Base-by-base conservation (phyloP, 2,888 invertebrate genomes). In the Globia sparganii region DNA sequence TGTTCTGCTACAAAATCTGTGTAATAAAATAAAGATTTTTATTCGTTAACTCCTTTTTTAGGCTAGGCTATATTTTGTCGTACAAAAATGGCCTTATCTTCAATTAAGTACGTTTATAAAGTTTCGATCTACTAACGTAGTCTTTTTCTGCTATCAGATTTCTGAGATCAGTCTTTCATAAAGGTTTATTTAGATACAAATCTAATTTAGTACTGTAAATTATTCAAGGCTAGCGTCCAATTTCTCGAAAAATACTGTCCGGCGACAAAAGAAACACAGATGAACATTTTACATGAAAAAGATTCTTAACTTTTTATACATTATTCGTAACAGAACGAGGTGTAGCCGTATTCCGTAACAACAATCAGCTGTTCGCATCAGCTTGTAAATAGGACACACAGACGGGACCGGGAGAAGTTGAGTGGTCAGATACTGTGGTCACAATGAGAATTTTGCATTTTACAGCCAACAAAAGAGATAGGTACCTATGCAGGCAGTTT, bases 291-390 rank as follows among this genome's bases (percentile, higher is more conserved):
- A 67, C 65, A 64, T 72, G 28, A 78, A 68, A 74, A 73, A 71
- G 56, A 71, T 59, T 83, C 72, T 64, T 77, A 82, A 83, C 69
- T 72, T 83, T 72, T 83, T 64, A 34, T 40, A 49, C 37, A 64
- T 86, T 73, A 75, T 81, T 71, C 34, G 46, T 40, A 49, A 70
- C 62, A 40, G 34, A 64, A 56, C 49, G 37, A 72, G 77, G 71
- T 83, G 78, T 78, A 65, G 58, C 56, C 37, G 37, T 72, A 62
- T 78, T 43, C 56, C 37, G 37, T 72, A 62, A 83, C 49, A 72
- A 53, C 37, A 83, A 83, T 83, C 86, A 31, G 43, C 13, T 13
- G 25, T 83, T 40, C 28, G 67, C 71, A 83, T 86, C 86, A 78
- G 84, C 13, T 21, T 56, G 40, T 72, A 72, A 84, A 86, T 67